These are phyloP conservation scores for Drosophila mayaguana DNA, from an alignment of 2,888 invertebrate species.

Conservation along the genomic window DNA sequence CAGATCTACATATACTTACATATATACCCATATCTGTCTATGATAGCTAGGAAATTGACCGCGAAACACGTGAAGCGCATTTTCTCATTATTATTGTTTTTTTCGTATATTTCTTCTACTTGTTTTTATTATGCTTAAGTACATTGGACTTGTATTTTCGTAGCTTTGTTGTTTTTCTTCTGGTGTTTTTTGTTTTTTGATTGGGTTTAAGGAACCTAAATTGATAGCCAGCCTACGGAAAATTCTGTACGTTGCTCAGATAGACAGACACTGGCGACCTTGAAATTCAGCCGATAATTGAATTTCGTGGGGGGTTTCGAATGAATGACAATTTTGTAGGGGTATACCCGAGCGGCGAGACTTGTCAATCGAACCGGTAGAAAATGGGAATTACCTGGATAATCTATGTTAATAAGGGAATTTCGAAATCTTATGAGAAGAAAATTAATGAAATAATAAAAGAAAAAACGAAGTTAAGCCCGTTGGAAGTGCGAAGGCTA, in stretches of 20 bases:
- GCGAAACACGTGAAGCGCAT: slow-evolving; percentile 53
- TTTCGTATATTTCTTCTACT: slow-evolving; percentile 32
- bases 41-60: slow-evolving; percentile 36
- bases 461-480: background rate
- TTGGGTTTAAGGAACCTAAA: slow-evolving; percentile 81
- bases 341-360: background rate
- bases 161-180: slow-evolving; percentile 46
- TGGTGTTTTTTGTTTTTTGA: slow-evolving; percentile 46
- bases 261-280: slow-evolving; percentile 52
- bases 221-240: slow-evolving; percentile 73
- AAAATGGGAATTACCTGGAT: slow-evolving; percentile 1
- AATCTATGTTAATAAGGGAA: background rate
- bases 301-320: slow-evolving; percentile 2
- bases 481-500: background rate
- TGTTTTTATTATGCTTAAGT: slow-evolving; percentile 16
- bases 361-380: background rate
- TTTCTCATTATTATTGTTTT: slow-evolving; percentile 10
- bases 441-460: background rate
- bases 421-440: no score
- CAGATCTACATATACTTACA: background rate
- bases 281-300: slow-evolving; percentile 43
- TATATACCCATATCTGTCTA: background rate
- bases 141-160: slow-evolving; percentile 34
- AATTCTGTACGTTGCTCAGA: slow-evolving; percentile 62
- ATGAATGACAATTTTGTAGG: background rate